Evolutionary conservation across 2,113 vertebrate genomes (phyloP).

Genomic region (Neolamprologus modestus): DNA sequence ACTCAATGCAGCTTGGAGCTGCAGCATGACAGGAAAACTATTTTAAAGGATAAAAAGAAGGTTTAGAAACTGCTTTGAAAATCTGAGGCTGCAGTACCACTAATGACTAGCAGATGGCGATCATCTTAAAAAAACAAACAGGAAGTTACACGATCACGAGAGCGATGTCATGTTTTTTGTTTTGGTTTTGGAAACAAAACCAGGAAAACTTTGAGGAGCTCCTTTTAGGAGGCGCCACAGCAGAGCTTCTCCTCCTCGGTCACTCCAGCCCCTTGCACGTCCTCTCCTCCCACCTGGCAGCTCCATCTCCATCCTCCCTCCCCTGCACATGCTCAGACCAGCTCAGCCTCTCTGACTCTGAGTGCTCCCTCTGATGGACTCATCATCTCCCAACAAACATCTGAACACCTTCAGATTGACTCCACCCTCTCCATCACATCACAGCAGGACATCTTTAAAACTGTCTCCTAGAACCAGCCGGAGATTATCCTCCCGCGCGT

Average conservation of each 20-base stretch:
- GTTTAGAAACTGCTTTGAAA: neutral
- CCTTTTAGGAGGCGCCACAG: neutral
- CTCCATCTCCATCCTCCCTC: neutral
- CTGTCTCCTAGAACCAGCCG: neutral
- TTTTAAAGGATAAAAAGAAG: neutral
- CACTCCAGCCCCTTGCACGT: neutral
- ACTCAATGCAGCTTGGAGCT: neutral
- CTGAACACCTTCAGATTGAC: neutral
- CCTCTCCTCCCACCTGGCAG: neutral
- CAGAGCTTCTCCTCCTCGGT: neutral
- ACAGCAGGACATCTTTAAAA: neutral
- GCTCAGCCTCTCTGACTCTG: neutral
- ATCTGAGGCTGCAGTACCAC: neutral
- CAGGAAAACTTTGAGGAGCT: neutral
- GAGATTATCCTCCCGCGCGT: rapidly evolving
- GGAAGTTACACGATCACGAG: neutral
- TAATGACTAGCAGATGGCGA: neutral
- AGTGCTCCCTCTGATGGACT: neutral
- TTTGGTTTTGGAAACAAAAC: neutral
- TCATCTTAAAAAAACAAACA: neutral
- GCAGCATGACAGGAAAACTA: neutral
- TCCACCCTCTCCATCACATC: neutral
- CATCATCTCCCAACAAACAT: neutral
- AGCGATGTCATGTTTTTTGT: neutral
- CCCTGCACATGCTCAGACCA: neutral